Conservation (phyloP, 2,888 invertebrate species). For the Caradrina clavipalpis region DNA sequence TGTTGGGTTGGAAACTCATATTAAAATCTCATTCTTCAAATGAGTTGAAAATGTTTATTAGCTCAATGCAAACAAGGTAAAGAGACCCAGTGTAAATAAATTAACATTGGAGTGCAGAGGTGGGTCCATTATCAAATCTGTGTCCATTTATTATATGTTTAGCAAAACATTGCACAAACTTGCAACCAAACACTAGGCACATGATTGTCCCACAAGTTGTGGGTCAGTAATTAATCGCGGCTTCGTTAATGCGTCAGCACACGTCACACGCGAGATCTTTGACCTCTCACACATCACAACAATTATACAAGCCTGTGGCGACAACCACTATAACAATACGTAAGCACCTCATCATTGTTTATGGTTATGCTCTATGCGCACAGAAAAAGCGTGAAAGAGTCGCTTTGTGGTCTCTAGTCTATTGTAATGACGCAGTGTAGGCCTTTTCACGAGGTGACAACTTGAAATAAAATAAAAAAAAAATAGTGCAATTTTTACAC, state of each 20-base stretch:
- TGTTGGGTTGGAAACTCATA: too few species aligned
- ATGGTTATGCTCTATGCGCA: slow-evolving; percentile 22
- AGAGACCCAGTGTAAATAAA: too few species aligned
- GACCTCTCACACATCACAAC: slow-evolving; percentile 26
- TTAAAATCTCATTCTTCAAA: too few species aligned
- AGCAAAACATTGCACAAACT: neutral
- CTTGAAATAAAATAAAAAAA: slow-evolving; percentile 7
- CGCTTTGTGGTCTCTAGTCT: slow-evolving; percentile 30
- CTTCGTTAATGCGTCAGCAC: slow-evolving; percentile 11
- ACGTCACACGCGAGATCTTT: slow-evolving; percentile 30
- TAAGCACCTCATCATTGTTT: slow-evolving; percentile 35
- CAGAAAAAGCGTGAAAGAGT: slow-evolving; percentile 31
- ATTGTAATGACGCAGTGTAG: slow-evolving; percentile 34
- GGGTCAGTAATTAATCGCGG: slow-evolving; percentile 2
- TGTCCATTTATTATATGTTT: neutral
- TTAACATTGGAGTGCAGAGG: too few species aligned
- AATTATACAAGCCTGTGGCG: slow-evolving; percentile 42
- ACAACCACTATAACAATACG: slow-evolving; percentile 23
- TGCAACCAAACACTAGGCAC: neutral
- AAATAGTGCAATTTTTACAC: too few species aligned
- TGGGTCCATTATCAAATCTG: neutral
- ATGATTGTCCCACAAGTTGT: neutral
- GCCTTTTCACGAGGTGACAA: slow-evolving; percentile 17
- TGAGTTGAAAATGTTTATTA: too few species aligned
- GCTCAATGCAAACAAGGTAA: too few species aligned